Percentiles rank a stretch among this genome's conserved stretches.
Conservation (phyloP, 2,113 vertebrate genomes). For the Platysternon megacephalum region DNA sequence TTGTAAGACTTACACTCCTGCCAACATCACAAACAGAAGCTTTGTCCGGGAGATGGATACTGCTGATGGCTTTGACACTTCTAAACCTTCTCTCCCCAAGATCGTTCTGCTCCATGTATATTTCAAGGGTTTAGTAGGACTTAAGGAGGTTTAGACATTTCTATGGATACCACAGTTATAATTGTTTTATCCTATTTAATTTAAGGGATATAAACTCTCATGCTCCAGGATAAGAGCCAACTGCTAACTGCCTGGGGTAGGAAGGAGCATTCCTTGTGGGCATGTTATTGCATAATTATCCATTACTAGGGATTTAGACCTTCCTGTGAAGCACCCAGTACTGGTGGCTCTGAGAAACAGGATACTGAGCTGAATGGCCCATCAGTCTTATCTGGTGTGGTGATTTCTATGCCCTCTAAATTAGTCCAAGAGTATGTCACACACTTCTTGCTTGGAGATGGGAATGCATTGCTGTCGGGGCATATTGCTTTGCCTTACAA, state of each 20-base stretch:
- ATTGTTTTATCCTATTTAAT: not conserved
- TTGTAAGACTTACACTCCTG: not conserved
- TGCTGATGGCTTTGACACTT: not conserved
- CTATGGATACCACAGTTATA: not conserved
- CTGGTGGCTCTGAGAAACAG: not conserved
- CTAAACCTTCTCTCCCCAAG: not conserved
- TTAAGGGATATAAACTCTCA: slow-evolving; percentile 40
- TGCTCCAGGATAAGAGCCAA: slow-evolving; percentile 52
- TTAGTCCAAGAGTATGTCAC: slow-evolving; percentile 17
- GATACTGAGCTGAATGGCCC: not conserved
- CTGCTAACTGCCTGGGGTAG: slow-evolving; percentile 52
- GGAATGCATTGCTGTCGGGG: slow-evolving; percentile 55
- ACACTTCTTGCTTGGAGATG: slow-evolving; percentile 26
- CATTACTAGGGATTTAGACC: not conserved
- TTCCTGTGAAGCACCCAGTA: slow-evolving; percentile 46
- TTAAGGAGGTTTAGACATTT: not conserved
- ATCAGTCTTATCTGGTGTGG: not conserved
- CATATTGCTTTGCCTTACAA: slow-evolving; percentile 44
- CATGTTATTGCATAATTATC: slow-evolving; percentile 19
- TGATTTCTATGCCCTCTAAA: not conserved
- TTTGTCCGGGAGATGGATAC: not conserved
- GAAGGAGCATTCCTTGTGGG: slow-evolving; percentile 22
- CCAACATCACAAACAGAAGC: not conserved
- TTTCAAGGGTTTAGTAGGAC: not conserved
- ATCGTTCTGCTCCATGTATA: not conserved